phyloP scores from a whole-genome alignment of 2,797 vertebrate species.

The Rhinogobio ventralis region DNA sequence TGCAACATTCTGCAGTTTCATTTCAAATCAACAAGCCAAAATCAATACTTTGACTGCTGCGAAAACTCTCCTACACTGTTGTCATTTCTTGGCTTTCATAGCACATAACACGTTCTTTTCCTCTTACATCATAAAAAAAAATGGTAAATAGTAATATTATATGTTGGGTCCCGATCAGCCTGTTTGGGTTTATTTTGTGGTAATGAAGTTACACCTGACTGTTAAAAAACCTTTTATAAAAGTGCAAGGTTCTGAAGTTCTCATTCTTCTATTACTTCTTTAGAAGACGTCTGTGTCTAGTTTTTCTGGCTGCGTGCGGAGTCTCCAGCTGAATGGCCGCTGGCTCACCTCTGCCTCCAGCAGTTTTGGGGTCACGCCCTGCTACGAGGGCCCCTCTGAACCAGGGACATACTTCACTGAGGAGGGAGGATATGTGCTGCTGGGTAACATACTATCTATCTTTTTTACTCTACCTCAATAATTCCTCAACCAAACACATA shows the following conservation, averaged over 20 bases:
- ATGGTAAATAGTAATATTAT: background rate
- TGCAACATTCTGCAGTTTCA: background rate
- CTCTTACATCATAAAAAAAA: background rate
- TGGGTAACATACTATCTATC: constrained; percentile 78
- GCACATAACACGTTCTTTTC: background rate
- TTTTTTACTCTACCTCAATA: background rate
- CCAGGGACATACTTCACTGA: constrained; percentile 91
- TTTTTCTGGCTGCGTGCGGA: constrained; percentile 89
- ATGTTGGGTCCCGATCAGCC: background rate
- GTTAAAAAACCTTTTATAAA: background rate
- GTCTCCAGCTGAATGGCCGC: constrained; percentile 86
- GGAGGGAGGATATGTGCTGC: constrained; percentile 89
- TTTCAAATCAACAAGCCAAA: background rate
- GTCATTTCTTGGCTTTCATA: background rate
- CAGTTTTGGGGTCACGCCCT: constrained; percentile 91
- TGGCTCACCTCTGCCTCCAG: constrained; percentile 78
- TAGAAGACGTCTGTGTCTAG: constrained; percentile 89
- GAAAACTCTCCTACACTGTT: background rate
- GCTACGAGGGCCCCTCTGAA: constrained; percentile 89
- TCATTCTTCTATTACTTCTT: constrained; percentile 41
- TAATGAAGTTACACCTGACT: background rate
- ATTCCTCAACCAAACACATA: no score
- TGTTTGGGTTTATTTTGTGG: background rate
- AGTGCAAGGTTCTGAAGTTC: background rate
- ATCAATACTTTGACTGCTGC: background rate